A percentile compares a stretch with the other conserved stretches of the same genome.
Conservation (phyloP, 1,140 invertebrate species). For the Portunus trituberculatus region DNA sequence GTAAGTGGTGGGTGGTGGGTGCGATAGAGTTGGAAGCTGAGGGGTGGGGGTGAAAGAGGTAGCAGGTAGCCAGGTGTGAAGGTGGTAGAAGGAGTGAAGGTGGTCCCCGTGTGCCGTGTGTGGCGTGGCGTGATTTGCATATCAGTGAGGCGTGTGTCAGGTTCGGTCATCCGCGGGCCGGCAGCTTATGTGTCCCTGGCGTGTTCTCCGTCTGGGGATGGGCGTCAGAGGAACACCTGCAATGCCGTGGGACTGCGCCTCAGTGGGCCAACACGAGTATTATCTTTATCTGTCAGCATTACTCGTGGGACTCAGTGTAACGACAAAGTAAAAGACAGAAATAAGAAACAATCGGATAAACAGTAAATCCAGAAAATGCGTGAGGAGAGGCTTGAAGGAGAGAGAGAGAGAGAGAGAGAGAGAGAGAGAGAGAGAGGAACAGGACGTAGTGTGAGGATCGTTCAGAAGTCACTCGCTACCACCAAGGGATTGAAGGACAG, state of each 20-base stretch:
- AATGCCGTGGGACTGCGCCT: not conserved
- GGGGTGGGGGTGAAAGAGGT: not conserved
- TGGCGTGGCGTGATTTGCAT: constrained; percentile 10
- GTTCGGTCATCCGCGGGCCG: not conserved
- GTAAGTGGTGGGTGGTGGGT: not conserved
- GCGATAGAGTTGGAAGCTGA: too few relatives aligned
- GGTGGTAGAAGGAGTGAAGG: not conserved
- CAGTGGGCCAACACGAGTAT: not conserved
- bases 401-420: too few relatives aligned
- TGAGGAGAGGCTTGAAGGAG: not conserved
- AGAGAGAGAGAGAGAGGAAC: not conserved
- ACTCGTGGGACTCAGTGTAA: not conserved
- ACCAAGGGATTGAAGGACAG: not conserved
- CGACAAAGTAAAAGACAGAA: not conserved
- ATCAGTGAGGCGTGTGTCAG: not conserved
- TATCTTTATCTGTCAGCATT: not conserved
- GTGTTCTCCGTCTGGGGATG: not conserved
- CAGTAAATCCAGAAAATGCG: not conserved
- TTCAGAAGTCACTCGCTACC: not conserved
- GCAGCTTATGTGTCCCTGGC: not conserved
- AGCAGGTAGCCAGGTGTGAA: not conserved
- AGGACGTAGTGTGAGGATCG: not conserved
- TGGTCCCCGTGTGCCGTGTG: not conserved
- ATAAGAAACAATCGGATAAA: not conserved
- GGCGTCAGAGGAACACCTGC: not conserved